Evolutionary conservation across 1,140 invertebrate species (phyloP).

Genomic region (Probaryconus sp.): DNA sequence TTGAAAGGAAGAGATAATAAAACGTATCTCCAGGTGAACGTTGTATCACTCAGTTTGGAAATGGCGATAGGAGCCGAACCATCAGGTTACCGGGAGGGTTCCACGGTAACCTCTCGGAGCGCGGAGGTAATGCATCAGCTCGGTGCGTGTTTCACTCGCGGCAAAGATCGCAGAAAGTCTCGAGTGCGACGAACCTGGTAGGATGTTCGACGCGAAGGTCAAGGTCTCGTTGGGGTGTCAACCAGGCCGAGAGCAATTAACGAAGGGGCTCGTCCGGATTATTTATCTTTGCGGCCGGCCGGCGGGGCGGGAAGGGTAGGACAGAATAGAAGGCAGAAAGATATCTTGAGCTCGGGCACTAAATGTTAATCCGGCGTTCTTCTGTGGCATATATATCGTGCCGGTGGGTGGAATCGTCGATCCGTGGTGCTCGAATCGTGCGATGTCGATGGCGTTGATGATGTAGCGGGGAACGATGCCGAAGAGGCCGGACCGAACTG

Average conservation of each 20-base stretch:
- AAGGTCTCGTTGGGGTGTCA: slow-evolving; percentile 62
- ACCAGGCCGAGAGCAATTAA: slow-evolving; percentile 64
- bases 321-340: slow-evolving; percentile 6
- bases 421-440: slow-evolving; percentile 62
- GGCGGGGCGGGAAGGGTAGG: background rate
- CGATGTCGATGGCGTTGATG: slow-evolving; percentile 70
- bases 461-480: slow-evolving; percentile 60
- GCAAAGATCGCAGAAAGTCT: slow-evolving; percentile 21
- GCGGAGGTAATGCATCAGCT: slow-evolving; percentile 32
- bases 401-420: slow-evolving; percentile 60
- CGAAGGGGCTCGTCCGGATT: slow-evolving; percentile 63
- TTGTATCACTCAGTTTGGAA: no score
- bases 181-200: slow-evolving; percentile 52
- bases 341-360: slow-evolving; percentile 35
- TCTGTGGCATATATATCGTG: slow-evolving; percentile 57
- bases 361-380: slow-evolving; percentile 56
- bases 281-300: slow-evolving; percentile 50
- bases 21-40: no score
- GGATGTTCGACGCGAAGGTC: slow-evolving; percentile 60
- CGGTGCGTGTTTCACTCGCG: slow-evolving; percentile 41
- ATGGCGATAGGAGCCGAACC: no score
- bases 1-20: no score
- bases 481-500: slow-evolving; percentile 75
- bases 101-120: no score
- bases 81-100: no score